Evolutionary conservation across 2,888 invertebrate species (phyloP), one percentile per base, ranked within the genome.

Genomic region (Philereme transversata): DNA sequence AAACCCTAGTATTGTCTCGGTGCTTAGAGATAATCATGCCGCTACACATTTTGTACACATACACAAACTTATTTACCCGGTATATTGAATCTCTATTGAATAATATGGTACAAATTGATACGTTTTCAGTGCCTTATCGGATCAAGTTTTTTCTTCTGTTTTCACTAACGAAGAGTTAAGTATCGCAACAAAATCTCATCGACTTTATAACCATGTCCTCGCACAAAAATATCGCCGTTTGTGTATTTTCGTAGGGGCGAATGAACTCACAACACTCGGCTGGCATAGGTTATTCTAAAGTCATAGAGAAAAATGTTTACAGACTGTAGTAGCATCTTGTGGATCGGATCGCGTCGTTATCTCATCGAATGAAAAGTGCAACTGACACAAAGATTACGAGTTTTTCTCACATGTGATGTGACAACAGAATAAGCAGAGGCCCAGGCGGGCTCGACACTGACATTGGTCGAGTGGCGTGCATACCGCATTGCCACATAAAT

Each of bases 401-500:
- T 49, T 57, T 54, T 55, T 57, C 22, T 51, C 38, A 36, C 22
- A 50, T 51, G 57, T 10, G 43, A 53, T 51, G 49, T 41, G 41
- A 45, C 60, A 57, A 35, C 51, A 55, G 52, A 44, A 53, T 48
- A 60, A 61, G 62, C 58, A 60, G 60, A 63, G 57, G 65, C 74
- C 78, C 72, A 76, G 76, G 41, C 43, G 51, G 51, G 53, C 51
- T 79, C 79, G 79, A 76, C 81, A 81, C 79, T 83, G 84, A 83
- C 82, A 82, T 79, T 83, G 83, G 74, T 62, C 67, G 70, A 72
- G 75, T 67, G 69, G 68, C 47, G 69, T 70, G 75, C 74, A 74
- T 66, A 51, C 68, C 69, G 63, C 64, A 66, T 66, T 57, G 61
- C 70, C 71, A 72, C 77, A 84, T 86, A 88, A 86, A 86, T 88